Evolutionary conservation across 2,888 invertebrate genomes (phyloP), one percentile per base, ranked within the genome.

Genomic region (Notodonta dromedarius): DNA sequence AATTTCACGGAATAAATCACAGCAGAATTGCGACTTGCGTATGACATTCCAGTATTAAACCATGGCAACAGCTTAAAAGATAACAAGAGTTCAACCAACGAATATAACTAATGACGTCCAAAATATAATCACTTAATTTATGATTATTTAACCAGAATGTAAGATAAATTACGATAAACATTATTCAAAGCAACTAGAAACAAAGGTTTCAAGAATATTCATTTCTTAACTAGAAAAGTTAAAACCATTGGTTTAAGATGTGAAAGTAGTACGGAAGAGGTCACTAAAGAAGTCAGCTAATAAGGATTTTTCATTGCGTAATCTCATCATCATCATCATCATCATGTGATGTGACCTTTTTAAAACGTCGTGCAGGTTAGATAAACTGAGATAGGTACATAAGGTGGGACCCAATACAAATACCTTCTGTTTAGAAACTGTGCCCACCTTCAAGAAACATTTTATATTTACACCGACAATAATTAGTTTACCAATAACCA

Each of bases 361-460:
- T 57, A 56, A 57, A 61, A 53, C 59, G 62, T 83, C 83, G 80
- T 84, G 83, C 77, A 35, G 81, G 79, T 74, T 16, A 50, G 50
- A 9, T 50, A 16, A 46, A 46, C 4, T 46, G 13, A n/a, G 13
- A 13, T 46, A n/a, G 13, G 2, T 46, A n/a, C 13, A 46, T 46
- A 46, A 13, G 46, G 13, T 46, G 2, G 5, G 4, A 80, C 78
- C 82, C 86, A 86, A 87, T 87, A 74, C 76, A 82, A 73, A 78
- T 74, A 80, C 80, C 84, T 85, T 88, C 87, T 88, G 86, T 86
- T 76, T 77, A 66, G 73, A 70, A 76, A 69, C 76, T 76, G 79
- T 77, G 69, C 69, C n/a, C n/a, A 65, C 63, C 65, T 67, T 66
- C 58, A 52, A 59, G 54, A 62, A 50, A 40, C 13, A 46, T 50